Evolutionary conservation across 2,797 vertebrate species (phyloP).

Genomic region (Mastacembelus armatus): DNA sequence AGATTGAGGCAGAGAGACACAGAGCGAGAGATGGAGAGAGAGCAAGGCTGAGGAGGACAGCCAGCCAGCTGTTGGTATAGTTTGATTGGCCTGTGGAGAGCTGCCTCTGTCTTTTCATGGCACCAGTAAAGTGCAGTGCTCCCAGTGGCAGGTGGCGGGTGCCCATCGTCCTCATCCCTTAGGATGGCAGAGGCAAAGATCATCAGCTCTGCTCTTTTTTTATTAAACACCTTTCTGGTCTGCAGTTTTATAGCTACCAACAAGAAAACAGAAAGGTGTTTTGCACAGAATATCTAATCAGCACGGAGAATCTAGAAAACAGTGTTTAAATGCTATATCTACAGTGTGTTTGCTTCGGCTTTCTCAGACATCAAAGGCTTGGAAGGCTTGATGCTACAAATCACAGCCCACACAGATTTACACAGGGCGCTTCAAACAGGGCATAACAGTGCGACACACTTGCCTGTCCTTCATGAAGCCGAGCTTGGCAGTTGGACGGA

Average conservation of each 20-base stretch:
- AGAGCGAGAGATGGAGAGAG: conserved; percentile 44
- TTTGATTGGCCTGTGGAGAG: conserved; percentile 84
- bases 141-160: conserved; percentile 79
- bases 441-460: conserved; percentile 33
- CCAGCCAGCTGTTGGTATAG: conserved; percentile 87
- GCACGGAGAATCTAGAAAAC: conserved; percentile 59
- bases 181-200: conserved; percentile 62
- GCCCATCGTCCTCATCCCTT: conserved; percentile 64
- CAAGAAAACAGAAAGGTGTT: conserved; percentile 59
- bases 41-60: conserved; percentile 75
- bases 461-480: conserved; percentile 52
- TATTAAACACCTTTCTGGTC: conserved; percentile 80
- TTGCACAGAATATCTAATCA: conserved; percentile 69
- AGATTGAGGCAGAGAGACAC: conserved; percentile 49
- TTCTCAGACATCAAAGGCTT: conserved; percentile 65
- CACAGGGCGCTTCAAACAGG: conserved; percentile 41
- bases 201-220: conserved; percentile 63
- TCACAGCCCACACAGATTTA: too few species aligned
- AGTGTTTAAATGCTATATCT: conserved; percentile 55
- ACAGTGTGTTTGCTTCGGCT: conserved; percentile 28
- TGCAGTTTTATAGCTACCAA: conserved; percentile 39
- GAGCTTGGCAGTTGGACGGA: conserved; percentile 57
- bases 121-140: conserved; percentile 81
- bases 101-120: conserved; percentile 79
- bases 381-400: conserved; percentile 58